phyloP scores from a whole-genome alignment of 1,140 invertebrate genomes.

The Conus betulinus region DNA sequence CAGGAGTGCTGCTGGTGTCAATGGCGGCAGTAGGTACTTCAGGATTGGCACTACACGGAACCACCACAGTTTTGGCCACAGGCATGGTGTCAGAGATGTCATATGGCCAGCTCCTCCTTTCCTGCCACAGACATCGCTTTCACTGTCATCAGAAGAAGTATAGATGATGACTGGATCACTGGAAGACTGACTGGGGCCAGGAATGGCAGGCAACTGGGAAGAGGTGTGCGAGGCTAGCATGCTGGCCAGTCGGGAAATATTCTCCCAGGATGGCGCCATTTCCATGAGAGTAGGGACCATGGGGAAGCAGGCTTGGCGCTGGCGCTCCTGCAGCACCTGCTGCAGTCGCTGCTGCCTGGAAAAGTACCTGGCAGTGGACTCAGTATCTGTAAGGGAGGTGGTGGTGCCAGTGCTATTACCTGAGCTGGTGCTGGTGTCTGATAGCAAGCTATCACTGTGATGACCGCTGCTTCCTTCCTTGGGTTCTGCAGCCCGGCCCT shows the following conservation, averaged over 20 bases:
- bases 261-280: constrained; percentile 11
- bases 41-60: constrained; percentile 21
- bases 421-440: constrained; percentile 2
- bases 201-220: background rate
- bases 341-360: background rate
- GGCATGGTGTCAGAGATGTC: background rate
- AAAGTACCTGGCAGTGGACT: background rate
- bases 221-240: constrained; percentile 1
- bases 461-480: background rate
- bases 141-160: constrained; percentile 29
- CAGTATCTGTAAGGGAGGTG: background rate
- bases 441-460: background rate
- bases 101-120: background rate
- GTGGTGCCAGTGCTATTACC: constrained; percentile 11
- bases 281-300: background rate
- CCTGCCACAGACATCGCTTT: background rate
- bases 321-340: background rate
- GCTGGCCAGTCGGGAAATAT: constrained; percentile 12
- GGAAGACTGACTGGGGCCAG: background rate
- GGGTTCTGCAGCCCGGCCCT: background rate
- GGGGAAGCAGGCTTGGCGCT: background rate
- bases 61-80: constrained; percentile 27
- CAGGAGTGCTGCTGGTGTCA: background rate
- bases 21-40: constrained; percentile 12
- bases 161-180: constrained; percentile 25